A percentile compares a stretch with the other conserved stretches of the same genome.
Conservation (phyloP, 2,797 vertebrate species). For the Pygocentrus nattereri region DNA sequence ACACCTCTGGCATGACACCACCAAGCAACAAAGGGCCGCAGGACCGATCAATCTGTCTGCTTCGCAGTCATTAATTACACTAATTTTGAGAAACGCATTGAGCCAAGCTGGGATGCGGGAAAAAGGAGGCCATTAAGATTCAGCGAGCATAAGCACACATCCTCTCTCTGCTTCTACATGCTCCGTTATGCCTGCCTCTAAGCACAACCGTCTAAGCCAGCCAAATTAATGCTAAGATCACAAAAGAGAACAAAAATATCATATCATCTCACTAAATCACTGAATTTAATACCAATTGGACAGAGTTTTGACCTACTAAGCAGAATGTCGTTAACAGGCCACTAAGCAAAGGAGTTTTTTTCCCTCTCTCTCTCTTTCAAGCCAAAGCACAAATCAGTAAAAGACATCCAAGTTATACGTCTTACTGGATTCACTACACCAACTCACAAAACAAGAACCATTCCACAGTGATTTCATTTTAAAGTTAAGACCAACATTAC, state of each 20-base stretch:
- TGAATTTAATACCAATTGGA: background rate
- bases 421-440: background rate
- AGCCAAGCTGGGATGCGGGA: slow-evolving; percentile 10
- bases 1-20: background rate
- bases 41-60: slow-evolving; percentile 33
- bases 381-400: background rate
- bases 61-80: slow-evolving; percentile 46
- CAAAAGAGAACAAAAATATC: too few species aligned
- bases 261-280: too few species aligned
- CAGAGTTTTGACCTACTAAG: background rate
- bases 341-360: too few species aligned
- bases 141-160: background rate
- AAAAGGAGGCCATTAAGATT: slow-evolving; percentile 29
- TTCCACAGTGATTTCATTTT: background rate
- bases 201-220: background rate
- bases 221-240: background rate
- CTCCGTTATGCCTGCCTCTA: slow-evolving; percentile 7
- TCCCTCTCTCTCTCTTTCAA: too few species aligned
- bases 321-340: background rate
- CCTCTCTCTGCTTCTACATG: background rate
- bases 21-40: background rate
- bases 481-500: background rate
- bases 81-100: background rate
- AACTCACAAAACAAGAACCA: background rate
- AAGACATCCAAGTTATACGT: background rate